These are phyloP conservation scores for Lutraria lutraria DNA, from an alignment of 2,888 invertebrate genomes.

Conservation along the genomic window DNA sequence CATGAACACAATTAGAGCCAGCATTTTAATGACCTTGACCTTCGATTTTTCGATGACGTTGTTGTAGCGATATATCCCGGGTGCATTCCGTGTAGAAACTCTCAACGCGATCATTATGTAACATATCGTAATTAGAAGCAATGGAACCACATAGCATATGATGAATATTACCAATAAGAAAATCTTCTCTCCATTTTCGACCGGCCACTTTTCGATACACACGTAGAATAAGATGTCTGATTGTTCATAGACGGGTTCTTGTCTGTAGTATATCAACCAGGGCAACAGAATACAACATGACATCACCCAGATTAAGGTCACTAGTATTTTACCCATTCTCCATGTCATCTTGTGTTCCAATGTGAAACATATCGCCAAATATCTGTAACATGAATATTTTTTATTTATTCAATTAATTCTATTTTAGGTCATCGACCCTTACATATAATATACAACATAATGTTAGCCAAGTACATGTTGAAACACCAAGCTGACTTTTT, in stretches of 20 bases:
- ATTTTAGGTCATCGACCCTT: too few species aligned
- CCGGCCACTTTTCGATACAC: slow-evolving; percentile 91
- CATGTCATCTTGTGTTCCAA: slow-evolving; percentile 96
- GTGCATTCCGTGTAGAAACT: slow-evolving; percentile 94
- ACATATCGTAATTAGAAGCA: slow-evolving; percentile 95
- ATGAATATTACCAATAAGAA: slow-evolving; percentile 95
- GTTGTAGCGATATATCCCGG: slow-evolving; percentile 92
- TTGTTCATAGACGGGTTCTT: slow-evolving; percentile 23
- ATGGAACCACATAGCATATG: slow-evolving; percentile 95
- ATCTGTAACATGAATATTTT: slow-evolving; percentile 90
- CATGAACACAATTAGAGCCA: slow-evolving; percentile 96
- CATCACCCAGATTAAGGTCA: slow-evolving; percentile 95
- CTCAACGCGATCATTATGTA: slow-evolving; percentile 97
- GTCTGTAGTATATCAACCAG: slow-evolving; percentile 95
- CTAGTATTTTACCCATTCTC: slow-evolving; percentile 94
- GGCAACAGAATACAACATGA: slow-evolving; percentile 94
- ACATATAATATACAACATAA: too few species aligned
- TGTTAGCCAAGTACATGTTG: background rate
- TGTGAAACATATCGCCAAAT: slow-evolving; percentile 98
- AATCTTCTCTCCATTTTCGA: slow-evolving; percentile 92
- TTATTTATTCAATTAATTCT: too few species aligned
- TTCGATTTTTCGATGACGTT: slow-evolving; percentile 92
- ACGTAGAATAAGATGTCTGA: slow-evolving; percentile 63
- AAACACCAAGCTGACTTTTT: background rate
- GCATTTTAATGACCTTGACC: slow-evolving; percentile 97